These are phyloP conservation scores for Corvus moneduloides DNA, from an alignment of 2,113 vertebrate species.

Conservation along the genomic window DNA sequence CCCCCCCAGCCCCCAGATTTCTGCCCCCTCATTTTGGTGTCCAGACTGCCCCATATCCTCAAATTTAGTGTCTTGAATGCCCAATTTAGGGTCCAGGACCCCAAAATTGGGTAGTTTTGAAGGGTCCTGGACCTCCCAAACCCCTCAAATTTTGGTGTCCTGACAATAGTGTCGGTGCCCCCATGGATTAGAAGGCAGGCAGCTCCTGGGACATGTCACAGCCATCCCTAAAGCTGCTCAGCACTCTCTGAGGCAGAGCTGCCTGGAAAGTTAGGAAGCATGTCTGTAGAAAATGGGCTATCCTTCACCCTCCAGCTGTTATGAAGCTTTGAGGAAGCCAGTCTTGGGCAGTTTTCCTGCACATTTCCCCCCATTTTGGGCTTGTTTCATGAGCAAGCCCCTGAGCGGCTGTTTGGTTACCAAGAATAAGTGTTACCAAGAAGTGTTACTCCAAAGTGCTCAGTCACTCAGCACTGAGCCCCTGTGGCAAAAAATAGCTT, in stretches of 20 bases:
- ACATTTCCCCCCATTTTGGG: rapidly evolving
- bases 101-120: neutral
- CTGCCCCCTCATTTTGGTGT: neutral
- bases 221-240: rapidly evolving
- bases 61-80: neutral
- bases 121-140: neutral
- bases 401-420: neutral
- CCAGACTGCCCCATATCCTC: too few species aligned
- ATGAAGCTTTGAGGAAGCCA: neutral
- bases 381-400: neutral
- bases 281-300: rapidly evolving
- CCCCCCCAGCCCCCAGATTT: neutral
- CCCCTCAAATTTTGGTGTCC: rapidly evolving
- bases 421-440: neutral
- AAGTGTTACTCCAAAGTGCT: constrained; percentile 7
- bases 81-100: neutral
- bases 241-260: neutral
- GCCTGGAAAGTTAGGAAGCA: neutral
- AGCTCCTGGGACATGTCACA: neutral
- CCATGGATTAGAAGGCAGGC: neutral
- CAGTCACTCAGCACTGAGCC: neutral
- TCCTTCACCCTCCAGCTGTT: neutral
- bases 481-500: constrained; percentile 34
- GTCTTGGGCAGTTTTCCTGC: neutral
- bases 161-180: rapidly evolving